Percentiles rank a stretch among this genome's conserved stretches.
phyloP scores from a whole-genome alignment of 2,797 vertebrate species.

The Melanotaenia boesemani region DNA sequence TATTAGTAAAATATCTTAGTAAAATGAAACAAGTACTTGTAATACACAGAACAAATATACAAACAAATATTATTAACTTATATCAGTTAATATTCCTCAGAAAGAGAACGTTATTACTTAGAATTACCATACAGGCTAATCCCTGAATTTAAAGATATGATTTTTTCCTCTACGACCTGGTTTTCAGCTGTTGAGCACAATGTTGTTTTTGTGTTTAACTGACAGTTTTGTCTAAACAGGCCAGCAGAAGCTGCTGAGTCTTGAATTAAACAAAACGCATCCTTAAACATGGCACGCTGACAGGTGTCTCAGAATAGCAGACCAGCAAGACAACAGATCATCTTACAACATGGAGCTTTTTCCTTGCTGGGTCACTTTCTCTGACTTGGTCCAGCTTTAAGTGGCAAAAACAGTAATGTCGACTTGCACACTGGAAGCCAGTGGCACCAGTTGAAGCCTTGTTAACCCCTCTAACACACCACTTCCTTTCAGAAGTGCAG shows the following conservation, averaged over 20 bases:
- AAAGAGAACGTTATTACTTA: too few relatives aligned
- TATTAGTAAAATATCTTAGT: too few relatives aligned
- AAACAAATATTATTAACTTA: too few relatives aligned
- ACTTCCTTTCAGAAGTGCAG: constrained; percentile 59
- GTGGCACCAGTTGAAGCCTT: constrained; percentile 57
- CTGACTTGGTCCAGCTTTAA: constrained; percentile 24
- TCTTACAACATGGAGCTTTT: constrained; percentile 10
- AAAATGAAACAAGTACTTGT: not conserved
- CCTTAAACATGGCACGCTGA: not conserved
- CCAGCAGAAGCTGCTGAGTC: not conserved
- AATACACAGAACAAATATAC: not conserved
- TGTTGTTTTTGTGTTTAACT: not conserved
- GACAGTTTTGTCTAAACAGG: not conserved
- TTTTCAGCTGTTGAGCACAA: not conserved
- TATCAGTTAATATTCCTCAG: too few relatives aligned
- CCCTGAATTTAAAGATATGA: too few relatives aligned
- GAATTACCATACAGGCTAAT: too few relatives aligned
- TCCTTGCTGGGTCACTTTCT: constrained; percentile 14
- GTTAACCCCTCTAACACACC: constrained; percentile 60
- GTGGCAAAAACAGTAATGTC: not conserved
- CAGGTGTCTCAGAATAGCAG: not conserved
- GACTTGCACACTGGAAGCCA: constrained; percentile 33
- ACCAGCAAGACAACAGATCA: constrained; percentile 16
- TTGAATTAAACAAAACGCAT: not conserved
- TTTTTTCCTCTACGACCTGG: too few relatives aligned